A percentile compares a stretch with the other conserved stretches of the same genome.
Conservation (phyloP, 1,140 invertebrate genomes). For the Goniozus legneri region DNA sequence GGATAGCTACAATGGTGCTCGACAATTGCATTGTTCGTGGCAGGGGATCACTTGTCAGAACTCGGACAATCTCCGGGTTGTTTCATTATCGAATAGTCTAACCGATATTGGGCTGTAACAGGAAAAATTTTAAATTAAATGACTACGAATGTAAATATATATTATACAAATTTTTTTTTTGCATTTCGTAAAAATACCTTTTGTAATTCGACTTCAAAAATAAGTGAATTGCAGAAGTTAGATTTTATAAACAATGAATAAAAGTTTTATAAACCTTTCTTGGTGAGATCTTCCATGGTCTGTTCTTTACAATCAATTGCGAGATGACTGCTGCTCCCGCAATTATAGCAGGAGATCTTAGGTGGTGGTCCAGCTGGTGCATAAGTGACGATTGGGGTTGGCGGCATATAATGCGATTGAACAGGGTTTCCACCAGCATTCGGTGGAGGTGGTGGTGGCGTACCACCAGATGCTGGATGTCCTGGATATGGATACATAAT, state of each 20-base stretch:
- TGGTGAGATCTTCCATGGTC: conserved; percentile 85
- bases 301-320: conserved; percentile 80
- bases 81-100: conserved; percentile 52
- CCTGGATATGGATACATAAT: conserved; percentile 54
- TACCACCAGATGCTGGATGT: conserved; percentile 48
- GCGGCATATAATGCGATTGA: conserved; percentile 46
- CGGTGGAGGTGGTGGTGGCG: conserved; percentile 48
- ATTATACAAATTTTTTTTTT: no score
- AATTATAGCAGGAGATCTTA: conserved; percentile 66
- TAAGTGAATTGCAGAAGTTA: not conserved
- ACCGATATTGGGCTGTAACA: conserved; percentile 50
- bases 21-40: conserved; percentile 32
- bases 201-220: no score
- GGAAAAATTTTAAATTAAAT: conserved; percentile 13
- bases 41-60: conserved; percentile 54
- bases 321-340: conserved; percentile 69
- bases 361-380: conserved; percentile 45
- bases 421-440: conserved; percentile 34
- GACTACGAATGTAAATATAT: no score
- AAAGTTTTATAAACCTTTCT: conserved; percentile 48
- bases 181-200: no score
- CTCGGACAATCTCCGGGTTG: conserved; percentile 48
- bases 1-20: conserved; percentile 25
- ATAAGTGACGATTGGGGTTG: conserved; percentile 50
- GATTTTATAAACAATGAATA: not conserved